These are phyloP conservation scores for Myotis yumanensis DNA, from an alignment of 2,113 vertebrate genomes.

Conservation along the genomic window DNA sequence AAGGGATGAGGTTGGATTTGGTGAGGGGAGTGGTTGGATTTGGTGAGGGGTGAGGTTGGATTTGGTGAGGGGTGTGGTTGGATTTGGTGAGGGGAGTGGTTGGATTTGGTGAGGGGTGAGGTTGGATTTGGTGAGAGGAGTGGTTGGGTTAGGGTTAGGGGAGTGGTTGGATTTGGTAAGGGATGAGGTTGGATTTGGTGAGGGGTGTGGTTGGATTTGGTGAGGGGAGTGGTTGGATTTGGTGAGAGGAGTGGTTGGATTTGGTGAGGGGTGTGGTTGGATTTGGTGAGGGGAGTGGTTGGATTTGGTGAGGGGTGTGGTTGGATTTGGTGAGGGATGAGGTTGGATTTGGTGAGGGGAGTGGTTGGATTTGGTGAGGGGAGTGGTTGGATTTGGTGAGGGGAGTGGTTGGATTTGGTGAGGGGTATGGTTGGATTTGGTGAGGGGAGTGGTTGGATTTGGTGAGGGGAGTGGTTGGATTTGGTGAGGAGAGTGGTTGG, in stretches of 20 bases:
- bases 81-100: background rate
- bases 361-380: background rate
- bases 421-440: too few relatives aligned
- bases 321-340: background rate
- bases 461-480: background rate
- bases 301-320: background rate
- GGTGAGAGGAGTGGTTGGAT: background rate
- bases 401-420: background rate
- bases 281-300: background rate
- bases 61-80: background rate
- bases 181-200: too few relatives aligned
- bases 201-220: too few relatives aligned
- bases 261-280: background rate
- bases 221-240: background rate
- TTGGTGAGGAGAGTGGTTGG: background rate
- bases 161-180: background rate
- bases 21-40: too few relatives aligned
- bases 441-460: accelerated
- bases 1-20: too few relatives aligned
- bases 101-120: background rate
- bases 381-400: background rate
- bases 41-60: background rate
- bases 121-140: background rate
- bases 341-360: background rate
- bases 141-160: background rate